Evolutionary conservation across 2,797 vertebrate species (phyloP), one percentile per base, ranked within the genome.

Genomic region (Myiotriccus ornatus): DNA sequence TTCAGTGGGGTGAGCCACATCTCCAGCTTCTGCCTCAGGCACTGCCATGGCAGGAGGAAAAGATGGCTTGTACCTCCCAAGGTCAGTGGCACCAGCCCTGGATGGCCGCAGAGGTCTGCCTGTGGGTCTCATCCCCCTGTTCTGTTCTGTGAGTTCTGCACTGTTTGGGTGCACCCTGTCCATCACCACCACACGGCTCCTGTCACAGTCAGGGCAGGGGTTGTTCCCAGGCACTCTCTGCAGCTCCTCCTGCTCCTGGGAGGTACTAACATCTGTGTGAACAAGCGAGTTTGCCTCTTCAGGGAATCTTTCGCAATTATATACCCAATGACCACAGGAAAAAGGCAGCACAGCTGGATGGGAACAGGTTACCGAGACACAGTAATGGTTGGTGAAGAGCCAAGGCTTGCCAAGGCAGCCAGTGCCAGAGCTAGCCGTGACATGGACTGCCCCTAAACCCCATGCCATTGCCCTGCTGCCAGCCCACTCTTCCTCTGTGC

Each of bases 191-290:
- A 25, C 6, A 1, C 13, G 30, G n/a, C 49, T 75, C 15, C 34
- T 52, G 41, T 52, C 49, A 21, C 0, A 0, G 7, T 28, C 67
- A 60, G 44, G 57, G 56, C 5, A 5, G 12, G 6, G 24, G 3
- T 2, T 65, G 37, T 43, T 60, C 37, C 62, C 47, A 60, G 56
- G 43, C 15, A 34, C n/a, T 35, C 34, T 73, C n/a, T 75, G 41
- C 56, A 89, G 71, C 52, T 50, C 20, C 52, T 86, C 46, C 15
- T 6, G 41, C 13, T 74, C 77, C 52, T 77, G 46, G 28, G 35
- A 89, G 27, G 37, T 60, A 24, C 44, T 35, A 35, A 44, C 28
- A 34, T 35, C 32, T 12, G 11, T 34, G 23, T 83, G 46, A 70
- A 68, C 32, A 47, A 73, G 37, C 8, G 5, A 93, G 28, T 46